Evolutionary conservation across 1,140 invertebrate species (phyloP), one percentile per base, ranked within the genome.

Genomic region (Psix sp.): DNA sequence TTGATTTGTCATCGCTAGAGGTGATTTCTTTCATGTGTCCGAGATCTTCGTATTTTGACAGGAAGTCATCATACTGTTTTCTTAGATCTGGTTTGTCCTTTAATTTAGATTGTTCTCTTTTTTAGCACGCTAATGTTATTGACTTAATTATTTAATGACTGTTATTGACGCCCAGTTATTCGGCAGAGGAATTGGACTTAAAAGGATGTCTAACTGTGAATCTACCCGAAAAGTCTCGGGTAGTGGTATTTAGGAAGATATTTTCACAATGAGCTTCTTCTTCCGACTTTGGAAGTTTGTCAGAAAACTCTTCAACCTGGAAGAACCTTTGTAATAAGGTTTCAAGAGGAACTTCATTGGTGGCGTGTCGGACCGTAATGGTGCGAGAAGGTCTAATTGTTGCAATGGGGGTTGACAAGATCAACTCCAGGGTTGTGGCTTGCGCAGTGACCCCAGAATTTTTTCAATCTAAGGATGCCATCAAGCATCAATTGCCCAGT

Each of bases 11-110:
- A 3, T 6, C 4, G n/a, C n/a, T n/a, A 5, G n/a, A 3, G 2
- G 21, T 3, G 7, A 36, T 16, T 15, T 36, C 35, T n/a, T 11
- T 36, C 35, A 36, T 36, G 14, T 36, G 35, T 5, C 35, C 35
- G 3, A 36, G 10, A 36, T 36, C 14, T 9, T 9, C 11, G 15
- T 36, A 36, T n/a, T 36, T 14, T 5, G 35, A 5, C 35, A 36
- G 13, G 14, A 36, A 36, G 2, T 36, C 35, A 1, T 3, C 4
- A 15, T 36, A 36, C 3, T 36, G 3, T 14, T 14, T 3, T 36
- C 15, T 36, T 3, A 36, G 35, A 13, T 36, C 35, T 2, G 35
- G 35, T 11, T 36, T 36, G 1, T 2, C 11, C 10, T 3, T 3
- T 15, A 36, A 15, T 13, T 14, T 4, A 3, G 5, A 3, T 33